These are phyloP conservation scores for Drosophila melanosoma DNA, from an alignment of 2,888 invertebrate genomes.

Conservation along the genomic window DNA sequence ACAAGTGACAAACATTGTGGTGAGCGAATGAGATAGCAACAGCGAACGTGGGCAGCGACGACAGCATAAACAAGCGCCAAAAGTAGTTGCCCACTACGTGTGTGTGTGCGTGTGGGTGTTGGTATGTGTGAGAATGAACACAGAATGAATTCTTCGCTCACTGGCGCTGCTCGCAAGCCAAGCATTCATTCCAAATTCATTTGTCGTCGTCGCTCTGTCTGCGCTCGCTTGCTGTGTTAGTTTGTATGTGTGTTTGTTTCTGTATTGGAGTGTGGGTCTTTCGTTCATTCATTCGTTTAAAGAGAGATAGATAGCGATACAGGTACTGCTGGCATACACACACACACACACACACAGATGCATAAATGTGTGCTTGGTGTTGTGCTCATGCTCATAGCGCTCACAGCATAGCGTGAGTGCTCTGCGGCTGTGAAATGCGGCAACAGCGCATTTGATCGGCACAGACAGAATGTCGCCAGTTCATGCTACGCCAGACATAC, in stretches of 20 bases:
- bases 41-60: constrained; percentile 52
- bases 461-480: constrained; percentile 98
- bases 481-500: constrained; percentile 92
- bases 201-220: constrained; percentile 64
- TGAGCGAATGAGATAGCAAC: constrained; percentile 48
- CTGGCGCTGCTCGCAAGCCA: constrained; percentile 30
- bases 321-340: constrained; percentile 21
- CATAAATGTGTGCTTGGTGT: not conserved
- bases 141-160: constrained; percentile 54
- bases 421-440: constrained; percentile 84
- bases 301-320: constrained; percentile 15
- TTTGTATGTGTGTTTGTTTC: constrained; percentile 17
- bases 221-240: constrained; percentile 40
- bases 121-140: constrained; percentile 57
- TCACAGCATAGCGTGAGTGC: constrained; percentile 47
- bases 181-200: constrained; percentile 51
- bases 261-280: constrained; percentile 38
- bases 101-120: constrained; percentile 39
- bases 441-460: constrained; percentile 90
- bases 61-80: constrained; percentile 50
- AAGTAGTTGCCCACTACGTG: constrained; percentile 17
- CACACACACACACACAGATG: not conserved
- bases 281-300: constrained; percentile 45
- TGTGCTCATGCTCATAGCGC: constrained; percentile 50
- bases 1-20: constrained; percentile 54